phyloP scores from a whole-genome alignment of 2,888 invertebrate genomes.

The Julus scandinavius region DNA sequence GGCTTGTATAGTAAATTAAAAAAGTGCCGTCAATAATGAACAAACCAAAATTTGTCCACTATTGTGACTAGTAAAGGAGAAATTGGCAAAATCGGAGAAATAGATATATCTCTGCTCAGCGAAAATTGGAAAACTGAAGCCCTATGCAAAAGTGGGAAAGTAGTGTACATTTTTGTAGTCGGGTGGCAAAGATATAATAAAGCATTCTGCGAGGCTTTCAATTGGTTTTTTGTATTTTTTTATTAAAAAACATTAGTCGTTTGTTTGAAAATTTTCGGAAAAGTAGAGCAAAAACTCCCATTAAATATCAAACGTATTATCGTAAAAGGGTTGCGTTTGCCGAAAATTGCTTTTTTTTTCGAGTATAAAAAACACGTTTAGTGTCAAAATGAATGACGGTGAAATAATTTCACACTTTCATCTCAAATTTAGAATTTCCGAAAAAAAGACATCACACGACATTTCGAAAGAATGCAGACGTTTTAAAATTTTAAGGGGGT shows the following conservation, averaged over 20 bases:
- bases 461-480: too few relatives aligned
- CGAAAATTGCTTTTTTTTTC: background rate
- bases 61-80: background rate
- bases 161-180: background rate
- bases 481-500: too few relatives aligned
- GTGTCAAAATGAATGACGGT: background rate
- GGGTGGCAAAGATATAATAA: background rate
- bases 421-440: background rate
- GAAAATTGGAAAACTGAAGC: background rate
- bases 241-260: background rate
- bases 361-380: background rate
- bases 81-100: background rate
- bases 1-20: background rate
- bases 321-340: background rate
- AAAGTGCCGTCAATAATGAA: background rate
- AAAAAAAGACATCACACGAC: background rate
- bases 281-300: background rate
- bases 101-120: background rate
- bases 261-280: background rate
- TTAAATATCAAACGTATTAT: background rate
- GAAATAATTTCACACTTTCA: slow-evolving; percentile 31
- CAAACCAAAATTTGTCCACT: background rate
- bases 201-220: background rate
- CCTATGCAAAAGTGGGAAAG: background rate
- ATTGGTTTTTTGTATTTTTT: background rate